These are phyloP conservation scores for Alosa alosa DNA, from an alignment of 2,113 vertebrate genomes.

Conservation along the genomic window DNA sequence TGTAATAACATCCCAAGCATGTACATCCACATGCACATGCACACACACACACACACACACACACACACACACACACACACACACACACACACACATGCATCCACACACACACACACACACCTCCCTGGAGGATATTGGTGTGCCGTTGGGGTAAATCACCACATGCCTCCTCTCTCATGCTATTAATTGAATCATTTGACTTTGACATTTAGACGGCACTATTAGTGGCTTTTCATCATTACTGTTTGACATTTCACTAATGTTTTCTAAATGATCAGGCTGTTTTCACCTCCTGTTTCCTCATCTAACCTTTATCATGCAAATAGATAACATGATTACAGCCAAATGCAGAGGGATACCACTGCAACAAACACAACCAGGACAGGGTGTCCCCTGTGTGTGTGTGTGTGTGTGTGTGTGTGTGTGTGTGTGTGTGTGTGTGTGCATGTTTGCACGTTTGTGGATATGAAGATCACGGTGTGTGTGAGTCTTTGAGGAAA, in stretches of 20 bases:
- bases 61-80: no score
- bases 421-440: slow-evolving; percentile 38
- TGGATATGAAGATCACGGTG: no score
- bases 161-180: slow-evolving; percentile 55
- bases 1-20: neutral
- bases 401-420: slow-evolving; percentile 37
- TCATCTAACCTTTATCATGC: slow-evolving; percentile 46
- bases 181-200: slow-evolving; percentile 76
- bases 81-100: no score
- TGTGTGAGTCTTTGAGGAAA: neutral
- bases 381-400: slow-evolving; percentile 48
- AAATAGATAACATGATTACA: slow-evolving; percentile 58
- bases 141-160: slow-evolving; percentile 60
- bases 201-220: slow-evolving; percentile 75
- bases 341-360: slow-evolving; percentile 38
- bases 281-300: slow-evolving; percentile 66
- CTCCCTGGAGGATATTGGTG: slow-evolving; percentile 56
- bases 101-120: neutral
- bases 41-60: slow-evolving; percentile 4
- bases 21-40: no score
- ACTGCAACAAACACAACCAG: slow-evolving; percentile 52
- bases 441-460: neutral
- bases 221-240: slow-evolving; percentile 68
- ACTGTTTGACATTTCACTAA: slow-evolving; percentile 74
- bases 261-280: slow-evolving; percentile 69